phyloP scores from a whole-genome alignment of 2,888 invertebrate species.

The Callimorpha dominula region DNA sequence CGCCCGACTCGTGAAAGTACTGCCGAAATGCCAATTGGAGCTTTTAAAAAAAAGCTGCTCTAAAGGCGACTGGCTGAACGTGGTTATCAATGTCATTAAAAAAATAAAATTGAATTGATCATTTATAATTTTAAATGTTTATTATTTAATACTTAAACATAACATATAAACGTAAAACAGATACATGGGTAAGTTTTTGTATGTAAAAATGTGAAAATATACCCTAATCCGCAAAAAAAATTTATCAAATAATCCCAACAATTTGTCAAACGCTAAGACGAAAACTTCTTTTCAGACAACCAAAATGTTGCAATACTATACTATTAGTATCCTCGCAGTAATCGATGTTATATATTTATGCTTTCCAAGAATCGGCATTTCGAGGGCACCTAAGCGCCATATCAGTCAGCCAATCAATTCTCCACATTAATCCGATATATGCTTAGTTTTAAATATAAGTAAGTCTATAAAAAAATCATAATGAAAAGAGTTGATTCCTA shows the following conservation, averaged over 20 bases:
- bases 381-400: background rate
- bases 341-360: conserved; percentile 1
- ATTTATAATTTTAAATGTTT: background rate
- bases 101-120: conserved; percentile 3
- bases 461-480: too few species aligned
- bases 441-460: too few species aligned
- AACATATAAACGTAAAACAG: background rate
- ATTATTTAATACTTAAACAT: background rate
- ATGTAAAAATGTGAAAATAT: too few species aligned
- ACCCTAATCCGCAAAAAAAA: too few species aligned
- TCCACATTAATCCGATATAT: background rate
- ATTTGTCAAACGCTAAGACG: too few species aligned
- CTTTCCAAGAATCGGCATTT: background rate
- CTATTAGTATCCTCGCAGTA: background rate
- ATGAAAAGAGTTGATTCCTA: too few species aligned
- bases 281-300: too few species aligned
- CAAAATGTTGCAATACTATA: background rate
- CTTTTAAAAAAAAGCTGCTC: conserved; percentile 38
- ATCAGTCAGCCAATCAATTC: background rate
- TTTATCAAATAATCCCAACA: too few species aligned
- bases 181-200: too few species aligned
- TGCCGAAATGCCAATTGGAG: conserved; percentile 49
- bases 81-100: conserved; percentile 44
- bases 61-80: conserved; percentile 23
- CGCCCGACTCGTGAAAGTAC: conserved; percentile 48